Base-by-base conservation (phyloP, 2,888 invertebrate genomes). In the Drosophila niveifrons region DNA sequence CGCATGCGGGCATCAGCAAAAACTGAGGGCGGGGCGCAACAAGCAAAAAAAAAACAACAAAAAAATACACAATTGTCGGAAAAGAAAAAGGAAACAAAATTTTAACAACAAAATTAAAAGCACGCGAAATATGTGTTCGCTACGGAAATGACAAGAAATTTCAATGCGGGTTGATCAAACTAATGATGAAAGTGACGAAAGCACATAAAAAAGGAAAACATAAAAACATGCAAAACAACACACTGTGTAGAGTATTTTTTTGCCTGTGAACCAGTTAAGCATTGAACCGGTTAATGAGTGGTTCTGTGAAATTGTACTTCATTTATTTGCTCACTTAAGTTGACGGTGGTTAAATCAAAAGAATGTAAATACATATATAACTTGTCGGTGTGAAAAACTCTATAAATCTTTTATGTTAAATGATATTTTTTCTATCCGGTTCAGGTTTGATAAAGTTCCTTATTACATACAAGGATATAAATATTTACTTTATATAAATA, bases 41-140 rank as follows among this genome's bases (percentile, higher is more conserved):
- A n/a, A n/a, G n/a, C n/a, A 9, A 52, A 57, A 31, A 46, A 41
- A 18, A 58, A n/a, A 53, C 47, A 31, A 34, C 41, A 28, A 58
- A 64, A 29, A 39, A 57, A 18, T 17, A 67, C 36, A 36, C 36
- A 36, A 61, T 51, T 28, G 39, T 15, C 13, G 23, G 29, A 17
- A 62, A 39, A 61, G 29, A 11, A 58, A 66, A 61, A 62, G 46
- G 43, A 71, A 71, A 74, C 78, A 78, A 75, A 69, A 75, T 75
- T 78, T 75, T 44, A 75, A 59, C 75, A 78, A 76, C 69, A 73
- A 79, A 76, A 79, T 76, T 76, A 79, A 76, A 73, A 76, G 76
- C 79, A 78, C 73, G 79, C 79, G 61, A 76, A 66, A 66, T 64
- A 58, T 73, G 66, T 67, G 62, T 64, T 48, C 70, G 44, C 63